Evolutionary conservation across 2,113 vertebrate genomes (phyloP), one percentile per base, ranked within the genome.

Genomic region (Pungitius pungitius): DNA sequence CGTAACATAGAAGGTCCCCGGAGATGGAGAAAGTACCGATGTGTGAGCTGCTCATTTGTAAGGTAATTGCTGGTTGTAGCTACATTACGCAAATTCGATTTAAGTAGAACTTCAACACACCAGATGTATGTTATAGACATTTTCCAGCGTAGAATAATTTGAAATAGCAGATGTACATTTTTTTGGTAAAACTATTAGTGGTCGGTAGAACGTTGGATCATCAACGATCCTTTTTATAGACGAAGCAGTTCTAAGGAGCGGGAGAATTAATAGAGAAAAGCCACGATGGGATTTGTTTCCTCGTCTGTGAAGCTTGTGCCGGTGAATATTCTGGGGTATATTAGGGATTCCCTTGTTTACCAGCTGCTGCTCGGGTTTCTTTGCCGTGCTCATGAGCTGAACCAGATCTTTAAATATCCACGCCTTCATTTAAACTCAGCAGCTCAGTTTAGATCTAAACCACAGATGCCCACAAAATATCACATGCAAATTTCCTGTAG

Each of bases 191-290:
- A 27, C 11, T 45, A 24, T 65, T 47, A 4, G 14, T 1, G 24
- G 61, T 3, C 45, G 27, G 33, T 3, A 9, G 47, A 56, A 47
- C 18, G 12, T 47, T 39, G 33, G 24, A 59, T 20, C 26, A 55
- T 54, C 37, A 61, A 45, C 55, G 43, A 72, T 20, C 11, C 11
- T 26, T 37, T 78, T 78, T 9, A 26, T 40, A 51, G n/a, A 55
- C 27, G 60, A 45, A 52, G 14, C 18, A 49, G 42, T 20, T 40
- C n/a, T 14, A 52, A 68, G 20, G 35, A 49, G 61, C n/a, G 58
- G 22, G n/a, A 24, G 69, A 37, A 70, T 51, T 24, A 24, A 40
- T 3, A 9, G 27, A 77, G 30, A 55, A 22, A 49, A 22, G 47
- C 39, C 30, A 39, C 57, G 30, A 17, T 26, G 30, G 69, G 57